Evolutionary conservation across 2,113 vertebrate genomes (phyloP).

Genomic region (Eulacestoma nigropectus): DNA sequence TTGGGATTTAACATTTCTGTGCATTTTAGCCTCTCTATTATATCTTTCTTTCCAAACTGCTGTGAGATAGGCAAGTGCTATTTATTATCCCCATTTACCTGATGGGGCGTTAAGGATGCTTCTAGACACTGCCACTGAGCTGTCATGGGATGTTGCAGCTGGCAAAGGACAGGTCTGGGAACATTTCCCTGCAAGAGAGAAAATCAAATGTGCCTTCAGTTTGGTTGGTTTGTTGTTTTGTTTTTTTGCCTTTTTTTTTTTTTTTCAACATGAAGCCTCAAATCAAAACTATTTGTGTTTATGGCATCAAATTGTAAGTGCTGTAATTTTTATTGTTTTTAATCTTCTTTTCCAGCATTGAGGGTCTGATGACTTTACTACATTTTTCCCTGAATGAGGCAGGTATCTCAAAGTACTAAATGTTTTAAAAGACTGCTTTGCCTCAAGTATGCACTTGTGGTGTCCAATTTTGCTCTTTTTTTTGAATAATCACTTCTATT

Average conservation of each 20-base stretch:
- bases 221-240: no score
- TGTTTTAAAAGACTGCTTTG: not conserved
- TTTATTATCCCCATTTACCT: not conserved
- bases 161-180: not conserved
- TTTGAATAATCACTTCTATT: not conserved
- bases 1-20: not conserved
- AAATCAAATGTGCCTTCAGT: not conserved
- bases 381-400: not conserved
- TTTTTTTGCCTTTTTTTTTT: no score
- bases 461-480: not conserved
- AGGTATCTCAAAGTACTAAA: not conserved
- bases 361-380: not conserved
- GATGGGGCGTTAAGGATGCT: not conserved
- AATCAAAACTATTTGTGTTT: not conserved
- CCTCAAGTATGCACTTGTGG: not conserved
- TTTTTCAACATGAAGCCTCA: not conserved
- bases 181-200: not conserved
- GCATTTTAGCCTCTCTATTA: not conserved
- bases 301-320: not conserved
- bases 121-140: not conserved
- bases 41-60: not conserved
- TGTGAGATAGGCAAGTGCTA: not conserved
- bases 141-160: not conserved
- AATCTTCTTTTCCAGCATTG: not conserved
- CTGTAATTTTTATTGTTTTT: not conserved